Base-by-base conservation (phyloP, 2,113 vertebrate species). In the Sylvietta virens region DNA sequence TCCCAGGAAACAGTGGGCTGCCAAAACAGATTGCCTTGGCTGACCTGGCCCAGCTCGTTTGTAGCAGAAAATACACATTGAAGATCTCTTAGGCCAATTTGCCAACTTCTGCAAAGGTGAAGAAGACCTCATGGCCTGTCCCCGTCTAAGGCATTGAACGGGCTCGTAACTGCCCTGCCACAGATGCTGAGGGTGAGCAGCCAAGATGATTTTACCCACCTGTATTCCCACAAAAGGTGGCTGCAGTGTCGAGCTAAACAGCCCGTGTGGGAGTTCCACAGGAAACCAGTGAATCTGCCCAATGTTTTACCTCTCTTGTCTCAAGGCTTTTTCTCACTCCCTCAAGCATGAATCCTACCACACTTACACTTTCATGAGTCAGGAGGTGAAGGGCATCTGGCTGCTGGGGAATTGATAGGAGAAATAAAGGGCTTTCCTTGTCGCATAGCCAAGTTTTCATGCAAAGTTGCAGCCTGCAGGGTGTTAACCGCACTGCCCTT, bases 261-360 rank as follows among this genome's bases (percentile, higher is more conserved):
- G 24, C 14, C 53, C 0, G 0, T 1, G 24, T n/a, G 30, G 13
- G 30, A n/a, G 9, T 28, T 67, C 73, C 62, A 48, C 0, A 2
- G 57, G 48, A 35, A 84, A 35, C 3, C 19, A 28, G n/a, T 3
- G 18, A 60, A 53, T 44, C 30, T 65, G 57, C 40, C 37, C 81
- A 28, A 0, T 35, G 37, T 65, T 87, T 90, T 35, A 65, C 37
- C 12, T 62, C 26, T 64, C 13, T 16, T 44, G 3, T 61, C 40
- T 79, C 37, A 45, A 48, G 65, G 61, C 8, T 64, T 81, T 62
- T 79, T 15, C 16, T 76, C 64, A 13, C 28, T 82, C 80, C 57
- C n/a, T 51, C 0, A 0, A 66, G 10, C 48, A 39, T 6, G 12
- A 71, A 53, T 3, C 5, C n/a, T 56, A 4, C 23, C 2, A 2